phyloP scores from a whole-genome alignment of 2,888 invertebrate species.

The Caenorhabditis zanzibari region DNA sequence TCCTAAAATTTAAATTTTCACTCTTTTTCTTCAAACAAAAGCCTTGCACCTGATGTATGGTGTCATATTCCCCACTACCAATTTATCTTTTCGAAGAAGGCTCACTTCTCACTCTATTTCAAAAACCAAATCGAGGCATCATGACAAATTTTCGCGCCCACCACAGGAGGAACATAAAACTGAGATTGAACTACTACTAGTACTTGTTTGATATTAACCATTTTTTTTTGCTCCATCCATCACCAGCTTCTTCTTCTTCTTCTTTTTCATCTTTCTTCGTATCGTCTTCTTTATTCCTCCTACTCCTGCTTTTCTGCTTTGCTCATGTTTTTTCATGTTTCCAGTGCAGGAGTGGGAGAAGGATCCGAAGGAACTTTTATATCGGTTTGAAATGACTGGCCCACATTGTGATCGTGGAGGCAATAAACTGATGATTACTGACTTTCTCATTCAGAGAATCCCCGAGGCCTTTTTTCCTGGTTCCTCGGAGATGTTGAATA shows the following conservation, averaged over 20 bases:
- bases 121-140: constrained; percentile 44
- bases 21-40: neutral
- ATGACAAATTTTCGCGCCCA: constrained; percentile 40
- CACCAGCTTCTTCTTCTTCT: constrained; percentile 45
- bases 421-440: constrained; percentile 66
- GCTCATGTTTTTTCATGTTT: constrained; percentile 49
- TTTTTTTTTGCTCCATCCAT: constrained; percentile 49
- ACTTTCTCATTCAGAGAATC: constrained; percentile 32
- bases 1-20: neutral
- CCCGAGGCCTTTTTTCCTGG: constrained; percentile 16
- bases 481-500: constrained; percentile 17
- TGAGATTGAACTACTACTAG: constrained; percentile 57
- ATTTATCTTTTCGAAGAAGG: constrained; percentile 29
- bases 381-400: constrained; percentile 59
- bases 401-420: constrained; percentile 51
- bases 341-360: constrained; percentile 27
- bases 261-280: constrained; percentile 15
- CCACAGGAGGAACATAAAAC: constrained; percentile 30
- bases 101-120: constrained; percentile 16
- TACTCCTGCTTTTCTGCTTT: constrained; percentile 28
- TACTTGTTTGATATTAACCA: constrained; percentile 64
- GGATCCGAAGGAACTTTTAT: constrained; percentile 51
- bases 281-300: constrained; percentile 1
- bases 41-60: constrained; percentile 30
- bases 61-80: constrained; percentile 22